phyloP scores from a whole-genome alignment of 2,888 invertebrate genomes.

The Nomada ferruginata region DNA sequence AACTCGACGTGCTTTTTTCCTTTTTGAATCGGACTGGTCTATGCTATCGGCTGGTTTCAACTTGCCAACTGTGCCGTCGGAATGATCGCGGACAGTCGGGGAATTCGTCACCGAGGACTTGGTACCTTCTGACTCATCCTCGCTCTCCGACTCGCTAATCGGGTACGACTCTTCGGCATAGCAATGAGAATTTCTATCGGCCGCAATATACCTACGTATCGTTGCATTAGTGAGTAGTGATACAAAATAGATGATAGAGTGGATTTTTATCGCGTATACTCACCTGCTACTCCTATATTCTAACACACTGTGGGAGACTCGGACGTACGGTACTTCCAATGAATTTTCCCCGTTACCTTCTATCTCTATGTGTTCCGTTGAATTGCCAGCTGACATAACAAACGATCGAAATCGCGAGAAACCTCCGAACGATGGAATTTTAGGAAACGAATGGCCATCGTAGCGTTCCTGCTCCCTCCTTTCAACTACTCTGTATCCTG shows the following conservation, averaged over 20 bases:
- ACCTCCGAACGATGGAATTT: constrained; percentile 80
- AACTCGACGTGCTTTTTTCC: constrained; percentile 78
- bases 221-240: background rate
- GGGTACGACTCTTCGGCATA: constrained; percentile 81
- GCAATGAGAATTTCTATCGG: constrained; percentile 77
- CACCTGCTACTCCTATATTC: constrained; percentile 82
- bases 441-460: constrained; percentile 79
- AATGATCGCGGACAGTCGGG: constrained; percentile 70
- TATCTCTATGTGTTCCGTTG: constrained; percentile 72
- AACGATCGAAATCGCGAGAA: constrained; percentile 82
- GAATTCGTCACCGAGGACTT: constrained; percentile 78
- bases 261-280: background rate
- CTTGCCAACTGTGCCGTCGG: constrained; percentile 69
- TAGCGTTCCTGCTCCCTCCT: constrained; percentile 74
- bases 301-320: constrained; percentile 81
- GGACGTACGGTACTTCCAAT: constrained; percentile 76
- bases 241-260: no score
- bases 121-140: constrained; percentile 83
- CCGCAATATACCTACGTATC: constrained; percentile 75
- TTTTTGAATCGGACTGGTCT: constrained; percentile 65
- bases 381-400: constrained; percentile 79
- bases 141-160: constrained; percentile 85
- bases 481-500: constrained; percentile 74
- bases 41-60: constrained; percentile 43
- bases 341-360: constrained; percentile 73